Base-by-base conservation (phyloP, 1,140 invertebrate genomes). In the Aphaenogaster floridana region DNA sequence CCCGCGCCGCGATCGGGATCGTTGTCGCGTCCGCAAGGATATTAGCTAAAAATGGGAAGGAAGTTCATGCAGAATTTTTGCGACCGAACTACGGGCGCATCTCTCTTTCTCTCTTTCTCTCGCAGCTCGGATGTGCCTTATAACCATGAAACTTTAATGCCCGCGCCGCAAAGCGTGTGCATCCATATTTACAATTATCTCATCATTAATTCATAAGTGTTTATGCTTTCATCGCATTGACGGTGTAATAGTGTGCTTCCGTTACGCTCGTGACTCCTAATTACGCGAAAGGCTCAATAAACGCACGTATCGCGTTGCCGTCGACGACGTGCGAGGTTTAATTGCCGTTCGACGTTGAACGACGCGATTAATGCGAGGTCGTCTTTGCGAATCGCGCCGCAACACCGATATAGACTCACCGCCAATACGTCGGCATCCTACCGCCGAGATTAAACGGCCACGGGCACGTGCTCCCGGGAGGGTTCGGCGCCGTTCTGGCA, bases 241-340 rank as follows among this genome's bases (percentile, higher is more conserved):
- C 66, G 42, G 28, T 80, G 59, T 86, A 88, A 90, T 90, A 64
- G 61, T 52, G 54, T 79, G 63, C 54, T 90, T 90, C 76, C 76
- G 54, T 72, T 48, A 64, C 61, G 52, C 57, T 45, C 34, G 48
- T 48, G 76, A 59, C 45, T 77, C 50, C 54, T 90, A 90, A 90
- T 90, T 90, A 86, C 36, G 69, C 69, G 76, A 86, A 77, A 77
- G 54, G 74, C 50, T 36, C 61, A 77, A 90, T 90, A 90, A 90
- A 90, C 76, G 77, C 34, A 34, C 17, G 48, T 74, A 85, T 90
- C 74, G 78, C 74, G 85, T 88, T 64, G 86, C 52, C 21, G 50
- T 45, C 57, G 50, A 86, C 69, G 72, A 86, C 69, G 72, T 64
- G 64, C 76, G 59, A 88, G 77, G 54, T 90, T 90, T 88, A 86